Percentiles rank a stretch among this genome's conserved stretches.
These are phyloP conservation scores for Cephalotes varians DNA, from an alignment of 2,888 invertebrate species.

Conservation along the genomic window DNA sequence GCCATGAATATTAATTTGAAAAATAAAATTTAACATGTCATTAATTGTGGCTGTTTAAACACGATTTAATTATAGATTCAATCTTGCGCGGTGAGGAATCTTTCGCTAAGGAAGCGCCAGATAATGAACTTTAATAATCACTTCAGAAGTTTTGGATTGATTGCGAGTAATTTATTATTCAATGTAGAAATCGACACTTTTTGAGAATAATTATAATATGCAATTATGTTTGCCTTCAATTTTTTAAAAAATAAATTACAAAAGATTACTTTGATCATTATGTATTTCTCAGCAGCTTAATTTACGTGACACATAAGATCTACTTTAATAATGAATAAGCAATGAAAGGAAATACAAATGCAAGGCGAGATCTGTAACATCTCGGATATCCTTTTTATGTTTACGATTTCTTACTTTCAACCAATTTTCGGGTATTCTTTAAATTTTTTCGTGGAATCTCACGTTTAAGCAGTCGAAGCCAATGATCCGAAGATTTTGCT, in stretches of 20 bases:
- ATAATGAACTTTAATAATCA: conserved; percentile 2
- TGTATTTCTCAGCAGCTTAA: conserved; percentile 1
- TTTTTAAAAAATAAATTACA: neutral
- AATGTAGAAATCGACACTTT: neutral
- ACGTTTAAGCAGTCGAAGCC: neutral
- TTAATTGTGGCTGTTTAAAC: conserved; percentile 57
- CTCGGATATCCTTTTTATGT: neutral
- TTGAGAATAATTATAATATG: neutral
- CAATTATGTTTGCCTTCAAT: neutral
- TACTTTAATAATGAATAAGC: neutral
- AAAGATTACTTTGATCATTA: neutral
- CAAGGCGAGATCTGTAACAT: neutral
- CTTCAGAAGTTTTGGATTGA: neutral
- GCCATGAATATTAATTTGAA: conserved; percentile 61
- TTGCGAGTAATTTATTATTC: neutral
- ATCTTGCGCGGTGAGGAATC: conserved; percentile 36
- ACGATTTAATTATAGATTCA: conserved; percentile 39
- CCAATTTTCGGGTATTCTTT: neutral
- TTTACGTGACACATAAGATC: neutral
- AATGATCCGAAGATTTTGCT: conserved; percentile 28
- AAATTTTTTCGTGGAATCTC: neutral
- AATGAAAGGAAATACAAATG: neutral
- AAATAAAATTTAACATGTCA: conserved; percentile 57
- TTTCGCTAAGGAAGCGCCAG: neutral
- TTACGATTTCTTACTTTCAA: neutral